Conservation (phyloP, 2,797 vertebrate species). For the Sebastes vulpes region DNA sequence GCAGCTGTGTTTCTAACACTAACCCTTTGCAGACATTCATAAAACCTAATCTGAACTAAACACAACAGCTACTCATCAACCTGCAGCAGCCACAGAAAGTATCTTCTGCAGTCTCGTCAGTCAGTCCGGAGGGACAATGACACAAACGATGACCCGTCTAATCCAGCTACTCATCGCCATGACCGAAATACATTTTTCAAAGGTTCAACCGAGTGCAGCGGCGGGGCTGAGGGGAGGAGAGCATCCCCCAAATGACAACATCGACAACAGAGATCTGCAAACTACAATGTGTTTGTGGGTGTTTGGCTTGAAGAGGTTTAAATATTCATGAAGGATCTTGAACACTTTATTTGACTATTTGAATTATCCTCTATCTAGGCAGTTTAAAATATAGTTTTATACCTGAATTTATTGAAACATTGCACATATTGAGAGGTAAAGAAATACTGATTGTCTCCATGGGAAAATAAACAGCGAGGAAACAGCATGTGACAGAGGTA, state of each 20-base stretch:
- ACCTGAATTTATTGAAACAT: not conserved
- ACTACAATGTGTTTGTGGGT: not conserved
- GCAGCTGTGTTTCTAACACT: not conserved
- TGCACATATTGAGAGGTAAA: not conserved
- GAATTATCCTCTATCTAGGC: not conserved
- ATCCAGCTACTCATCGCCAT: conserved; percentile 12
- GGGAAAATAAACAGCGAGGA: not conserved
- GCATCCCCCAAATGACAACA: not conserved
- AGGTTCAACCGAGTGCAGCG: not conserved
- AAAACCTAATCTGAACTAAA: not conserved
- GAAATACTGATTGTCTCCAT: not conserved
- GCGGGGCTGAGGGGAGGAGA: not conserved
- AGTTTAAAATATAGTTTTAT: not conserved
- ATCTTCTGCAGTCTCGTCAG: not conserved
- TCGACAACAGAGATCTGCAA: not conserved
- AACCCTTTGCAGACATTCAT: not conserved
- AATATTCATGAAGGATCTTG: conserved; percentile 1
- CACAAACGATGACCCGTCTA: conserved; percentile 28
- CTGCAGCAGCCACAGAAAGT: not conserved
- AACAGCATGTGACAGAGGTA: not conserved
- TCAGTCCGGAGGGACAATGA: not conserved
- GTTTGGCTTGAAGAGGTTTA: not conserved
- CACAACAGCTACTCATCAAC: not conserved
- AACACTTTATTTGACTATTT: not conserved
- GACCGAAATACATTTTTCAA: conserved; percentile 32